Base-by-base conservation (phyloP, 2,888 invertebrate species). In the Frankliniella fusca region DNA sequence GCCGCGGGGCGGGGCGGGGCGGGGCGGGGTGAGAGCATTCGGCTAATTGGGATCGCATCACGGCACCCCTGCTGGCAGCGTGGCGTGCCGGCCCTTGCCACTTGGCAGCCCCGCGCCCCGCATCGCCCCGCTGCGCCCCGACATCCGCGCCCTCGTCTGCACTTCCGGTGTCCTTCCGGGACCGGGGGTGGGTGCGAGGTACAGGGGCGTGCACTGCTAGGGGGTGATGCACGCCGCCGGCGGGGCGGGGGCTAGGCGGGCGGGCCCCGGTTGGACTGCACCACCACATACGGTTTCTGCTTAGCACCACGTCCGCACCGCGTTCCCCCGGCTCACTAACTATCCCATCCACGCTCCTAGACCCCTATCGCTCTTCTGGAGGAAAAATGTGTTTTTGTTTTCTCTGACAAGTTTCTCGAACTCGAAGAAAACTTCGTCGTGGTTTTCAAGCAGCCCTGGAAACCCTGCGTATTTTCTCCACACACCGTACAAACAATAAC, bases 101-200 rank as follows among this genome's bases (percentile, higher is more conserved):
- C 61, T 61, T 61, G 61, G 61, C 61, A 61, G 61, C 61, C 61
- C 15, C 61, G 38, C 38, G 38, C 38, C 38, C 38, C 38, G 38
- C 38, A 2, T 5, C 38, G 38, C 38, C 38, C 38, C 5, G 38
- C 38, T 5, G 38, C 38, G 38, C 38, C 38, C 38, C 38, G 38
- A 38, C 38, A 38, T 38, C 38, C 38, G 38, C 38, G 38, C 38
- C 38, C 38, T 27, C 20, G 23, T 65, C 28, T 61, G 81, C 70
- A 86, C 86, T 86, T 87, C 87, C 86, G 86, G 86, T 87, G 86
- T 86, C 86, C 38, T 38, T 38, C 38, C 38, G 38, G 38, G 38
- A 5, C 38, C 38, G 38, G 38, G 38, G 38, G n/a, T n/a, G n/a
- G n/a, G n/a, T n/a, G n/a, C n/a, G n/a, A 11, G 50, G 50, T 11